These are phyloP conservation scores for Actinostola sp. DNA, from an alignment of 92 coral and sea anemone species.

Conservation along the genomic window DNA sequence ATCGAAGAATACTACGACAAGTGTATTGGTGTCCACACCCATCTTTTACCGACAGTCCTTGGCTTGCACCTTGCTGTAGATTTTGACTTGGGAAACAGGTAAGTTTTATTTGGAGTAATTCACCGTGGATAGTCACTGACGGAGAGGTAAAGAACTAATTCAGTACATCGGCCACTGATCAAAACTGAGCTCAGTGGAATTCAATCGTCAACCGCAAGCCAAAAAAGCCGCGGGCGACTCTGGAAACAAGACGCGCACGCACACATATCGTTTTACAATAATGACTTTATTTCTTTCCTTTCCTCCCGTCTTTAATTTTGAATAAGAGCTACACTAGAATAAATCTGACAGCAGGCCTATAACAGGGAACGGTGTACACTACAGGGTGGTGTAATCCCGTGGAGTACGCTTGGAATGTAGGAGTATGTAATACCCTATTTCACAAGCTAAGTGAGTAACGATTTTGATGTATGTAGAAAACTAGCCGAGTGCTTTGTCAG, in stretches of 20 bases:
- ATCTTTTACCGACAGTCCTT: conserved; percentile 62
- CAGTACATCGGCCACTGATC: too few species aligned
- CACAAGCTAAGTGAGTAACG: not conserved
- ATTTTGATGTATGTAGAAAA: conserved; percentile 15
- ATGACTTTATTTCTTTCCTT: too few species aligned
- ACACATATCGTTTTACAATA: too few species aligned
- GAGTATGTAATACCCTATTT: not conserved
- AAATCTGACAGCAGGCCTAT: too few species aligned
- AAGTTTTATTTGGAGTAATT: not conserved
- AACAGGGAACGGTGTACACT: too few species aligned
- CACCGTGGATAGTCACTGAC: not conserved
- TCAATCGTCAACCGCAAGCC: too few species aligned
- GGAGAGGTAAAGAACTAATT: not conserved
- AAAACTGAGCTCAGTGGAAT: too few species aligned
- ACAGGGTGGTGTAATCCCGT: too few species aligned
- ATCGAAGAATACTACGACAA: conserved; percentile 48
- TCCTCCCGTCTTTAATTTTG: too few species aligned
- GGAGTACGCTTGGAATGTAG: not conserved
- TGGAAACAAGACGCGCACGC: too few species aligned
- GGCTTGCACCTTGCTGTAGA: conserved; percentile 72
- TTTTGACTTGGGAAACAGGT: conserved; percentile 65
- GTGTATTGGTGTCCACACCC: conserved; percentile 50
- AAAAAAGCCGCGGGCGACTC: too few species aligned
- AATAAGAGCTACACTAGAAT: too few species aligned
- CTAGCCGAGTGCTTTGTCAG: conserved; percentile 31